Conservation (phyloP, 2,113 vertebrate species). For the Vireo altiloquus region DNA sequence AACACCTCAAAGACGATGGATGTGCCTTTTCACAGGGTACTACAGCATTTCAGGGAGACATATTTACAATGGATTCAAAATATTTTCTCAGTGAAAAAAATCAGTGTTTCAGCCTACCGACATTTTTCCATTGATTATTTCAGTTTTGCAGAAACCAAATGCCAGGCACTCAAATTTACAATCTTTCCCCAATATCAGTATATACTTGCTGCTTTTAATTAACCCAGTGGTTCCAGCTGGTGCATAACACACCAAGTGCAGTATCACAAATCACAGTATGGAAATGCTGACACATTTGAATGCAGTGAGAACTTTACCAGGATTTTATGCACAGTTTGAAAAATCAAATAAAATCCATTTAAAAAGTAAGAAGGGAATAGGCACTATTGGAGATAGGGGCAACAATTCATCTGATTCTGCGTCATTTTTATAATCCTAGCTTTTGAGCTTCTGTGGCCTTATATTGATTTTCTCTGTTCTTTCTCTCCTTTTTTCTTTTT, state of each 20-base stretch:
- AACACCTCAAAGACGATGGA: rapidly evolving
- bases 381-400: background rate
- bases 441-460: conserved; percentile 14
- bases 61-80: background rate
- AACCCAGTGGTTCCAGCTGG: background rate
- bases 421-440: conserved; percentile 28
- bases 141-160: background rate
- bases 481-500: background rate
- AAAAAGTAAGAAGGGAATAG: background rate
- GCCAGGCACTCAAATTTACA: background rate
- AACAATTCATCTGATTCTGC: background rate
- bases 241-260: background rate
- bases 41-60: background rate
- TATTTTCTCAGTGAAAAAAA: background rate
- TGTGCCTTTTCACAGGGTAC: background rate
- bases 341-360: background rate
- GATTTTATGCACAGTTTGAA: background rate
- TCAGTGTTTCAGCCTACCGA: background rate
- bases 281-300: background rate
- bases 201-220: background rate
- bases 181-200: background rate
- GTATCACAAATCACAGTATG: background rate
- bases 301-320: background rate
- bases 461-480: conserved; percentile 20
- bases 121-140: background rate